Evolutionary conservation across 2,888 invertebrate species (phyloP).

Genomic region (Apantesis nais): DNA sequence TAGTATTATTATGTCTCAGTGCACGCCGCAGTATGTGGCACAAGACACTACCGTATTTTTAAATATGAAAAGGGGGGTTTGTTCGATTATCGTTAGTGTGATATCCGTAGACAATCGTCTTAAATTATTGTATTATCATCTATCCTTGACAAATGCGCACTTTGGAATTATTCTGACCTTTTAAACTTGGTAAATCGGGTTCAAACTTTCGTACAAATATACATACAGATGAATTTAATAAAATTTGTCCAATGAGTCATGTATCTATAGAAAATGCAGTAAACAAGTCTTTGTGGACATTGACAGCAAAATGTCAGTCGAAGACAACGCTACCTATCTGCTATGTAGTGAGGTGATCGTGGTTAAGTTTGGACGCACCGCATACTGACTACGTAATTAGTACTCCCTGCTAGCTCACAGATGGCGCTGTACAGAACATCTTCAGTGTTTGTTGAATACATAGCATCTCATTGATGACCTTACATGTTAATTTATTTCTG

Average conservation of each 20-base stretch:
- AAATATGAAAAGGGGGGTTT: too few species aligned
- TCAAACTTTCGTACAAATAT: not conserved
- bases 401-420: not conserved
- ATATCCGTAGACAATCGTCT: too few species aligned
- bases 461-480: not conserved
- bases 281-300: too few species aligned
- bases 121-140: too few species aligned
- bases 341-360: not conserved
- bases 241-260: too few species aligned
- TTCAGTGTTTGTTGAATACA: not conserved
- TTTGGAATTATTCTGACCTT: not conserved
- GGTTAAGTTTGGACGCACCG: not conserved
- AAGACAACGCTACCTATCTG: not conserved
- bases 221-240: too few species aligned
- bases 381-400: not conserved
- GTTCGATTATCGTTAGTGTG: too few species aligned
- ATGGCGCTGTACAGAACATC: constrained; percentile 5
- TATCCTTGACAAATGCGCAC: too few species aligned
- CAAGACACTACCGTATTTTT: too few species aligned
- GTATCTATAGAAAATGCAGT: too few species aligned
- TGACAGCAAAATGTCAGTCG: not conserved
- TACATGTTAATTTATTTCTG: not conserved
- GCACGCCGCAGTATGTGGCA: too few species aligned
- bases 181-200: not conserved
- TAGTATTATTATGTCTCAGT: too few species aligned